Evolutionary conservation across 2,113 vertebrate genomes (phyloP).

Genomic region (Labeo rohita): DNA sequence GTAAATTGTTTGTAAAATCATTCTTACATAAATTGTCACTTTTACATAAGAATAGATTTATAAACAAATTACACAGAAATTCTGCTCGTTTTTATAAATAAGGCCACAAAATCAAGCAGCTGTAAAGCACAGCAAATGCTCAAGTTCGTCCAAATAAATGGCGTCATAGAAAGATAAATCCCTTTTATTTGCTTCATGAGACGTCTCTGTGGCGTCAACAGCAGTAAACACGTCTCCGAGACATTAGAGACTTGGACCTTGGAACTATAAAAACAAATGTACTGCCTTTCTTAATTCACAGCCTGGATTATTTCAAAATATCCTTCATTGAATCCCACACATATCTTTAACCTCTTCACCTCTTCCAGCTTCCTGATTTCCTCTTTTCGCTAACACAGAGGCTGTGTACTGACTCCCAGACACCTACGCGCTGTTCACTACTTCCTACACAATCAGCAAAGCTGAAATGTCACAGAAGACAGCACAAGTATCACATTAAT

Average conservation of each 20-base stretch:
- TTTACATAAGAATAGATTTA: neutral
- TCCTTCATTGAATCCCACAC: conserved; percentile 53
- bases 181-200: conserved; percentile 5
- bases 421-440: neutral
- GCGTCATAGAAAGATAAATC: neutral
- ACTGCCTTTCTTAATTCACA: conserved; percentile 49
- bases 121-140: conserved; percentile 6
- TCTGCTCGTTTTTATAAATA: neutral
- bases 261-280: conserved; percentile 31
- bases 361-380: neutral
- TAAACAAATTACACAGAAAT: neutral
- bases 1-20: neutral
- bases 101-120: neutral
- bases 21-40: neutral
- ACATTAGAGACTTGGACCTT: conserved; percentile 23
- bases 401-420: neutral
- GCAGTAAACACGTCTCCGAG: neutral
- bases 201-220: conserved; percentile 1
- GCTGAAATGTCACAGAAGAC: neutral
- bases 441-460: neutral
- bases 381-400: neutral
- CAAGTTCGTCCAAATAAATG: conserved; percentile 12
- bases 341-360: conserved; percentile 54
- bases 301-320: conserved; percentile 56
- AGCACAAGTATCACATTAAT: neutral